Evolutionary conservation across 2,797 vertebrate species (phyloP).

Genomic region (Sphaeramia orbicularis): DNA sequence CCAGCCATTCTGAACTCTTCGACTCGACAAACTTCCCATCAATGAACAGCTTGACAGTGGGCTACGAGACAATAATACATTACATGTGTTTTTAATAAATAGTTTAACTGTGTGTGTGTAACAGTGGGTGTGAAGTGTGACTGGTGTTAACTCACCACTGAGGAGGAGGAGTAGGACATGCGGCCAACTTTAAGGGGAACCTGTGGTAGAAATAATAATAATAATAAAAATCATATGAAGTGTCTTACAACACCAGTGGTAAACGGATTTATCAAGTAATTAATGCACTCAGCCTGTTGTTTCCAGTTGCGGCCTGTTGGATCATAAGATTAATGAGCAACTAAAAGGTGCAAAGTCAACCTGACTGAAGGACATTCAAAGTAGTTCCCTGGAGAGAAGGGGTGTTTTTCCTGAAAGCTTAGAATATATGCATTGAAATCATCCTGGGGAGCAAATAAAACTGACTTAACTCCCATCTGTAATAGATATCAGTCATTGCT

Average conservation of each 20-base stretch:
- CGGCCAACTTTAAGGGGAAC: constrained; percentile 75
- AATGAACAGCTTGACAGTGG: constrained; percentile 95
- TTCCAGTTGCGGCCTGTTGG: constrained; percentile 29
- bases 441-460: not conserved
- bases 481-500: not conserved
- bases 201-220: constrained; percentile 58
- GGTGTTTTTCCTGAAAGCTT: not conserved
- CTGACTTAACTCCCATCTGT: not conserved
- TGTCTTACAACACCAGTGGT: not conserved
- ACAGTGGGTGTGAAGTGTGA: not conserved
- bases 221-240: constrained; percentile 5
- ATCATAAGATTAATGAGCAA: constrained; percentile 56
- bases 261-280: not conserved
- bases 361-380: not conserved
- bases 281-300: not conserved
- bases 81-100: not conserved
- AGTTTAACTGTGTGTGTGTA: not conserved
- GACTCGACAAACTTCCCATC: constrained; percentile 98
- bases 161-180: constrained; percentile 83
- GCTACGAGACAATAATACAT: constrained; percentile 74
- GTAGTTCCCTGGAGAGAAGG: not conserved
- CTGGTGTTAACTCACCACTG: constrained; percentile 83
- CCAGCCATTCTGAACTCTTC: constrained; percentile 92
- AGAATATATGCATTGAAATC: not conserved
- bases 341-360: constrained; percentile 50